A percentile compares a stretch with the other conserved stretches of the same genome.
Evolutionary conservation across 2,888 invertebrate species (phyloP).

Genomic region (Caenorhabditis wallacei): DNA sequence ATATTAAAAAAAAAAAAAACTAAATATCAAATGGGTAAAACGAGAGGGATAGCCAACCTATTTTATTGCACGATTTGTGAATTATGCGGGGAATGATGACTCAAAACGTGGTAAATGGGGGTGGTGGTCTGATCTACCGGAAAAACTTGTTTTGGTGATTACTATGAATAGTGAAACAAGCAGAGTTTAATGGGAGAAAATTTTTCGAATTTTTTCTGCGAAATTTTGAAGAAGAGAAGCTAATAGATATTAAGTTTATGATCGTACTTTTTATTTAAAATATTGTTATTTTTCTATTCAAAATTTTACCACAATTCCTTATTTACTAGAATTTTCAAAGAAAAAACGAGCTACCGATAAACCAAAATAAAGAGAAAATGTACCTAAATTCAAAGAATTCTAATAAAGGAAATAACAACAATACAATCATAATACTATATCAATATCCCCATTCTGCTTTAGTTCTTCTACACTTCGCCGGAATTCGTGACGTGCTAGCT

Average conservation of each 20-base stretch:
- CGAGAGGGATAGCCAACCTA: slow-evolving; percentile 2
- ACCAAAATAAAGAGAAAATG: not conserved
- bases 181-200: too few species aligned
- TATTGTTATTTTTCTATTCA: too few species aligned
- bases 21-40: not conserved
- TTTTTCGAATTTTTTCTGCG: too few species aligned
- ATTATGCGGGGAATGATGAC: slow-evolving; percentile 47
- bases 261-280: too few species aligned
- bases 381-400: slow-evolving; percentile 6
- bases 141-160: slow-evolving; percentile 43
- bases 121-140: slow-evolving; percentile 18
- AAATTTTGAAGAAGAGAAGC: too few species aligned
- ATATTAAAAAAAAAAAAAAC: slow-evolving; percentile 1
- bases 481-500: slow-evolving; percentile 47
- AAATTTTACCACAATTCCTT: too few species aligned
- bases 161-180: slow-evolving; percentile 10
- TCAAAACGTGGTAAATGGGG: slow-evolving; percentile 40
- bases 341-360: not conserved
- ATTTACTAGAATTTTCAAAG: too few species aligned
- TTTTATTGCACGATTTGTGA: slow-evolving; percentile 55
- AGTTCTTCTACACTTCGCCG: slow-evolving; percentile 30
- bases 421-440: slow-evolving; percentile 20
- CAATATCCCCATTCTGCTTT: slow-evolving; percentile 46
- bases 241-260: too few species aligned
- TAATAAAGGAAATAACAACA: not conserved